These are phyloP conservation scores for Piscicola geometra DNA, from an alignment of 2,888 invertebrate genomes.

Conservation along the genomic window DNA sequence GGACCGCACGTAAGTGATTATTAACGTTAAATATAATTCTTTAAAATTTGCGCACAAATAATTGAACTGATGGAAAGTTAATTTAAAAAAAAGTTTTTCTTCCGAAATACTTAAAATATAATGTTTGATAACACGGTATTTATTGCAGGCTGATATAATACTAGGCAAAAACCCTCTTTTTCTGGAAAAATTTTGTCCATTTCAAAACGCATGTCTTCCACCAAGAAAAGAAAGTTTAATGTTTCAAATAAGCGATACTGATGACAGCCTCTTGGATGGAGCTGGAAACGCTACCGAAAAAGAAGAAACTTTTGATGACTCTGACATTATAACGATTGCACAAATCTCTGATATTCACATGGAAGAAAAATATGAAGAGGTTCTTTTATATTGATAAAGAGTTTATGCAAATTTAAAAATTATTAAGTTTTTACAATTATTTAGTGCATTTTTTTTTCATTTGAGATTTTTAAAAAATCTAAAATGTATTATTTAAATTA, in stretches of 20 bases:
- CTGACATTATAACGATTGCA: slow-evolving; percentile 32
- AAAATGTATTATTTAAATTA: too few relatives aligned
- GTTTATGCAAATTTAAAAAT: too few relatives aligned
- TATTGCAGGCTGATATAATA: slow-evolving; percentile 10
- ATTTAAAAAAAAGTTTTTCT: background rate
- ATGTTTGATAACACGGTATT: too few relatives aligned
- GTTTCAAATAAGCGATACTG: background rate
- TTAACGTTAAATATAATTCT: too few relatives aligned
- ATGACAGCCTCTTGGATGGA: background rate
- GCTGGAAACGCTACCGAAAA: background rate
- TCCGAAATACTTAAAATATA: background rate
- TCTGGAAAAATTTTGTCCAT: slow-evolving; percentile 19
- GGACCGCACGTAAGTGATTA: slow-evolving; percentile 35
- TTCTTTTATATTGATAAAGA: too few relatives aligned
- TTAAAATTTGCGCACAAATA: background rate
- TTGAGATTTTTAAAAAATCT: too few relatives aligned
- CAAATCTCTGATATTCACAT: slow-evolving; percentile 39
- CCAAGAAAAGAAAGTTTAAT: background rate
- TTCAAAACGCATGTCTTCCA: slow-evolving; percentile 22
- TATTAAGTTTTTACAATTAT: too few relatives aligned
- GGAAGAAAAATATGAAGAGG: slow-evolving; percentile 35
- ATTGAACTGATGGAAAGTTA: too few relatives aligned
- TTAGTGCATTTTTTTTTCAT: too few relatives aligned
- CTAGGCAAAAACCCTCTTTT: background rate
- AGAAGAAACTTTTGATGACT: background rate